Base-by-base conservation (phyloP, 2,797 vertebrate species). In the Gadopsis marmoratus region DNA sequence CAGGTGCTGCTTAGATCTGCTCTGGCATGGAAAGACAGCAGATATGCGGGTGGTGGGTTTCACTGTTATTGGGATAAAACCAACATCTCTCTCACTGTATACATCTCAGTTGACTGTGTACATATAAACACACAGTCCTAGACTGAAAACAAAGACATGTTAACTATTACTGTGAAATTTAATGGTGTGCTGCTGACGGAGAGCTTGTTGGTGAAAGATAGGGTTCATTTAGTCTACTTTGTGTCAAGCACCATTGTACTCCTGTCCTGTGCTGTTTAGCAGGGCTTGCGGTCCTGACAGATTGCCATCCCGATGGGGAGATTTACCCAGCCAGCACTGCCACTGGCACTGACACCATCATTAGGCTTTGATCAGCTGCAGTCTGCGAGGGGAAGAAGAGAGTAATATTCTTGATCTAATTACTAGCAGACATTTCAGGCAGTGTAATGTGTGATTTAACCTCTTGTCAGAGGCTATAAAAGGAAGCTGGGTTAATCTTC, bases 381-480 rank as follows among this genome's bases (percentile, higher is more conserved):
- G 91, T 91, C 91, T 92, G 92, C 80, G 65, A 86, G 84, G 78
- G 86, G 86, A 88, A 84, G 85, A 84, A 80, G 88, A 89, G 90
- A 89, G 91, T 94, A 93, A 95, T 96, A 94, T 95, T 96, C 95
- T 93, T 95, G 94, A 95, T 96, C 93, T 95, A 94, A 96, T 95
- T 96, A 95, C 95, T 91, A 83, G 90, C 87, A 92, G 92, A 92
- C 93, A 90, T 94, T 94, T 94, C 92, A 93, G 92, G 93, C 91
- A 55, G 91, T 89, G 92, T 95, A 94, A 95, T 93, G 93, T 95
- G 93, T 95, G 94, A 95, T 95, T 95, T 95, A 95, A 95, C 94
- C 94, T 95, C 94, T 95, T 94, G 93, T 95, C 93, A 89, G 89
- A 89, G 92, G 94, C 95, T 96, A 95, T 95, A 94, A 95, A 95